Evolutionary conservation across 1,140 invertebrate genomes (phyloP), one percentile per base, ranked within the genome.

Genomic region (Venturia canescens): DNA sequence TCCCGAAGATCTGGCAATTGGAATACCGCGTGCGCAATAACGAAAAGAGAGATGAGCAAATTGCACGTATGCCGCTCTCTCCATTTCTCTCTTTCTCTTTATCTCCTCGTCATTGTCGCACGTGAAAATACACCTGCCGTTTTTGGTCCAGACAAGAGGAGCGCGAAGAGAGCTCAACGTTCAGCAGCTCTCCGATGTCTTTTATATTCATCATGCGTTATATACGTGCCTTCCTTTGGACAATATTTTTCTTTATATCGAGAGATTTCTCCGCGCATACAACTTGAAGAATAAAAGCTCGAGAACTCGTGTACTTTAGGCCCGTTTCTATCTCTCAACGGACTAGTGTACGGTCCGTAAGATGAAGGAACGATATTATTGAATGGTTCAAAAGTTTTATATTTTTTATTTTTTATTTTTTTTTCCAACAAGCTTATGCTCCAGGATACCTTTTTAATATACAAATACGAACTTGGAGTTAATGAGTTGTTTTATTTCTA

Each of bases 91-190:
- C 38, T 44, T 44, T 6, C 7, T 44, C 38, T 44, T 44, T 44
- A 6, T 44, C 13, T 44, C 5, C 7, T 44, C 38, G 38, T 44
- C 38, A 26, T 57, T n/a, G 71, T 50, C 38, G 48, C 38, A 50
- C n/a, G 38, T 74, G 48, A 21, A 63, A 71, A 74, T 74, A 74
- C 71, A 74, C 71, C 71, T 74, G 71, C 71, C 71, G 71, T 57
- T 74, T 18, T 53, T 26, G 71, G 48, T 26, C 48, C 27, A 57
- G 71, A 53, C 71, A 74, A 74, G 71, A 74, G 26, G 5, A 63
- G 60, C 11, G 53, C n/a, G 13, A 63, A 26, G 29, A 53, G 44
- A 74, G 71, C 71, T 29, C 71, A 13, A 53, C 44, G 53, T 48
- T 74, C 48, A 18, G 71, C 48, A 53, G 71, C 71, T 74, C 71